Evolutionary conservation across 2,888 invertebrate genomes (phyloP).

Genomic region (Tiphia femorata): DNA sequence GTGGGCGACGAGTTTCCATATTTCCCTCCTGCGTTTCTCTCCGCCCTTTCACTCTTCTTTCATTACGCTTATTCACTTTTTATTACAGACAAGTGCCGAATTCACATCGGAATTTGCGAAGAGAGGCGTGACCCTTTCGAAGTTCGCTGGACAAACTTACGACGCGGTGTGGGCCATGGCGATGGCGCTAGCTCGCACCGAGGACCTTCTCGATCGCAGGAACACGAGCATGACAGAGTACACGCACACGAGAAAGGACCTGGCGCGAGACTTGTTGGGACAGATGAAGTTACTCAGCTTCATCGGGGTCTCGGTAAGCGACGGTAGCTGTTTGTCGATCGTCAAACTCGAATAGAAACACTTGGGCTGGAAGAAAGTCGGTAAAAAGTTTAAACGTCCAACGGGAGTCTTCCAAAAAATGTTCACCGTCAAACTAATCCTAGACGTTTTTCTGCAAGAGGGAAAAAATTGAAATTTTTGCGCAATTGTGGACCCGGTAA

Average conservation of each 20-base stretch:
- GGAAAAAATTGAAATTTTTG: too few species aligned
- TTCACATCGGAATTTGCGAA: conserved; percentile 75
- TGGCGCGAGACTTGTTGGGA: conserved; percentile 79
- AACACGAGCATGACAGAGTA: conserved; percentile 74
- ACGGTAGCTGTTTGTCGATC: too few species aligned
- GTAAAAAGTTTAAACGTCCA: too few species aligned
- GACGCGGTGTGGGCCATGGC: conserved; percentile 95
- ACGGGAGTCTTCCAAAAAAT: too few species aligned
- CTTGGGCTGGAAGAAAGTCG: too few species aligned
- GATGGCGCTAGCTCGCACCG: conserved; percentile 78
- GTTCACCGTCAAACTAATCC: too few species aligned
- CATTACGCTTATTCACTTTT: too few species aligned
- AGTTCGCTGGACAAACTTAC: conserved; percentile 85
- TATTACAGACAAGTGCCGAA: conserved; percentile 75
- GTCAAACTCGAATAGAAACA: too few species aligned
- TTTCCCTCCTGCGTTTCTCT: neutral
- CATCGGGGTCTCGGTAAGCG: conserved; percentile 86
- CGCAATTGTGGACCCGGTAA: too few species aligned
- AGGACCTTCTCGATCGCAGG: conserved; percentile 71
- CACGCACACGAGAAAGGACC: conserved; percentile 80
- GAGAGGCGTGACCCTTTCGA: conserved; percentile 73
- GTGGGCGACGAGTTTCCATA: too few species aligned
- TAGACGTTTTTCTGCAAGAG: too few species aligned
- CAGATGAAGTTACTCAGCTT: conserved; percentile 83
- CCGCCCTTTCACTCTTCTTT: neutral